These are phyloP conservation scores for Monopis laevigella DNA, from an alignment of 2,888 invertebrate genomes.

Conservation along the genomic window DNA sequence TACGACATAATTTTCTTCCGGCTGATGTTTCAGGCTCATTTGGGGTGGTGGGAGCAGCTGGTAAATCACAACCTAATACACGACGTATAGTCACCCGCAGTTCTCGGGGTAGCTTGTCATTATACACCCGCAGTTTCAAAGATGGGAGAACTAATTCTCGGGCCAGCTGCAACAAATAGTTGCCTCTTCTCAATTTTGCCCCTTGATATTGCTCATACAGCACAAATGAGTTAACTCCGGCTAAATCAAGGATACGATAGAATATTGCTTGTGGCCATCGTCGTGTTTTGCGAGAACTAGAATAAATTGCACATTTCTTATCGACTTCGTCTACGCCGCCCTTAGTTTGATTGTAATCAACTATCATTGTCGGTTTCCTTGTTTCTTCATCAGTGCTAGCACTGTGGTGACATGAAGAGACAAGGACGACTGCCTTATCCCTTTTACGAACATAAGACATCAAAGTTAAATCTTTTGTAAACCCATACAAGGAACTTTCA, in stretches of 20 bases:
- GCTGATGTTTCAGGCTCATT: constrained; percentile 4
- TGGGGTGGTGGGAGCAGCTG: background rate
- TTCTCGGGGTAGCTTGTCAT: constrained; percentile 18
- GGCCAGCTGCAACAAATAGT: background rate
- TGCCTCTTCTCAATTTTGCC: background rate
- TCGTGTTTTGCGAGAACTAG: constrained; percentile 15
- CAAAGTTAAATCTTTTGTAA: constrained; percentile 22
- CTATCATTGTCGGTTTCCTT: background rate
- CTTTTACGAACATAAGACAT: constrained; percentile 23
- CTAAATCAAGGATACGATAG: background rate
- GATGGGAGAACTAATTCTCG: too few species aligned
- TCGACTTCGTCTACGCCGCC: constrained; percentile 12
- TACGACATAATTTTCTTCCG: constrained; percentile 11
- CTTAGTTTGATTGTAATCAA: background rate
- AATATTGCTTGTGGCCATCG: constrained; percentile 1
- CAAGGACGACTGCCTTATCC: constrained; percentile 2
- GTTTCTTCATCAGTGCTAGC: background rate
- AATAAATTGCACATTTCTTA: constrained; percentile 17
- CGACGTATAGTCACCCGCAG: constrained; percentile 11
- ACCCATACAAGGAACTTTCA: constrained; percentile 15
- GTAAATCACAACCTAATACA: constrained; percentile 11
- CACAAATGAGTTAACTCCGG: background rate
- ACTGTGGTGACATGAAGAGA: background rate
- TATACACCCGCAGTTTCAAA: constrained; percentile 16
- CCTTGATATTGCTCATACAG: background rate